Evolutionary conservation across 1,140 invertebrate species (phyloP).

Genomic region (Bombus sibiricus): DNA sequence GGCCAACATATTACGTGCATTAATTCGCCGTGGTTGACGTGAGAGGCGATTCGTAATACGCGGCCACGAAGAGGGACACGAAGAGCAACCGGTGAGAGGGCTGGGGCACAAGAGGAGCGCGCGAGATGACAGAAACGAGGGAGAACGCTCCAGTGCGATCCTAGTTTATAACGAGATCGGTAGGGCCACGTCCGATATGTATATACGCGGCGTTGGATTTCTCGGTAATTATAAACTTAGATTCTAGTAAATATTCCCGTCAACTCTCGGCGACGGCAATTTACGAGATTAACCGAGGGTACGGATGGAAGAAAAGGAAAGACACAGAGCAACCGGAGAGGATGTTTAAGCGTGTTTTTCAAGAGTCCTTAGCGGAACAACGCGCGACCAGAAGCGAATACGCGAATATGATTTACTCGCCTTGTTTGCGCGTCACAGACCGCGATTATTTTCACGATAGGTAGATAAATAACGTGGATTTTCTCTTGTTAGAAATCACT

Average conservation of each 20-base stretch:
- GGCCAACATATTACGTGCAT: conserved; percentile 80
- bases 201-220: conserved; percentile 66
- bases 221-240: conserved; percentile 80
- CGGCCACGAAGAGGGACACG: conserved; percentile 53
- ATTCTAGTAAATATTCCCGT: conserved; percentile 75
- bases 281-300: conserved; percentile 73
- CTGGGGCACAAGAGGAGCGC: conserved; percentile 46
- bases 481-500: background rate
- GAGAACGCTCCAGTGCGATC: conserved; percentile 57
- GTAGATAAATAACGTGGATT: background rate
- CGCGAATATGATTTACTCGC: background rate
- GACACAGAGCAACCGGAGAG: background rate
- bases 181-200: conserved; percentile 67
- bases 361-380: conserved; percentile 54
- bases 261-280: conserved; percentile 69
- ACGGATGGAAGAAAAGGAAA: conserved; percentile 18
- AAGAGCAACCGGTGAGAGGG: conserved; percentile 53
- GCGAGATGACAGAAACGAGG: conserved; percentile 61
- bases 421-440: background rate
- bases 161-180: conserved; percentile 76
- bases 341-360: conserved; percentile 54
- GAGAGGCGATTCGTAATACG: conserved; percentile 77
- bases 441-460: background rate
- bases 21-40: conserved; percentile 76
- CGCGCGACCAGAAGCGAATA: background rate